Conservation (phyloP, 2,888 invertebrate genomes). For the Apodemia hepburni region DNA sequence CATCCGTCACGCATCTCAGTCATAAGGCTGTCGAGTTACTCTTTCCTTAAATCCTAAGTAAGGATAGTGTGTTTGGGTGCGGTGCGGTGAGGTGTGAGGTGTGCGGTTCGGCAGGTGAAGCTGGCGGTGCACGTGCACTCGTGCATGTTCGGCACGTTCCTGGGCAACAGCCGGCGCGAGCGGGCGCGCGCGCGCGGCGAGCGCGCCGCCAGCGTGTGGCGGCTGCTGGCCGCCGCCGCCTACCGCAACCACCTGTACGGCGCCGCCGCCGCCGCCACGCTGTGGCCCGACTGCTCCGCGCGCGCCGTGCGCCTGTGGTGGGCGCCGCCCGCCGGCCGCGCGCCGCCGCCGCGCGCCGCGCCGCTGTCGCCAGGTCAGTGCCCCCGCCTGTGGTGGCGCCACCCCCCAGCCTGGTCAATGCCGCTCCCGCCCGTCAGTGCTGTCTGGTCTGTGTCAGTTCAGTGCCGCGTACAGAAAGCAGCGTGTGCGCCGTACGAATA, state of each 20-base stretch:
- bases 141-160: slow-evolving; percentile 97
- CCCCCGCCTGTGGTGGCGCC: too few relatives aligned
- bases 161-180: slow-evolving; percentile 92
- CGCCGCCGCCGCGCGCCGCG: slow-evolving; percentile 35
- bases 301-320: slow-evolving; percentile 92
- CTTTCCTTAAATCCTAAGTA: too few relatives aligned
- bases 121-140: slow-evolving; percentile 97
- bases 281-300: slow-evolving; percentile 93
- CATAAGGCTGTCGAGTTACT: too few relatives aligned
- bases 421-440: too few relatives aligned
- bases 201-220: slow-evolving; percentile 93
- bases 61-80: too few relatives aligned
- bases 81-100: not conserved
- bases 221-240: slow-evolving; percentile 87
- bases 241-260: slow-evolving; percentile 94
- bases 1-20: too few relatives aligned
- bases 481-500: too few relatives aligned
- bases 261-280: slow-evolving; percentile 71
- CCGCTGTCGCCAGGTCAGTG: slow-evolving; percentile 51
- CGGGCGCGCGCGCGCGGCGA: slow-evolving; percentile 82
- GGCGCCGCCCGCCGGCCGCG: slow-evolving; percentile 84
- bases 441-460: too few relatives aligned
- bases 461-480: too few relatives aligned
- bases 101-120: slow-evolving; percentile 91
- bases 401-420: too few relatives aligned